Evolutionary conservation across 2,113 vertebrate species (phyloP).

Genomic region (Brachyhypopomus gauderio): DNA sequence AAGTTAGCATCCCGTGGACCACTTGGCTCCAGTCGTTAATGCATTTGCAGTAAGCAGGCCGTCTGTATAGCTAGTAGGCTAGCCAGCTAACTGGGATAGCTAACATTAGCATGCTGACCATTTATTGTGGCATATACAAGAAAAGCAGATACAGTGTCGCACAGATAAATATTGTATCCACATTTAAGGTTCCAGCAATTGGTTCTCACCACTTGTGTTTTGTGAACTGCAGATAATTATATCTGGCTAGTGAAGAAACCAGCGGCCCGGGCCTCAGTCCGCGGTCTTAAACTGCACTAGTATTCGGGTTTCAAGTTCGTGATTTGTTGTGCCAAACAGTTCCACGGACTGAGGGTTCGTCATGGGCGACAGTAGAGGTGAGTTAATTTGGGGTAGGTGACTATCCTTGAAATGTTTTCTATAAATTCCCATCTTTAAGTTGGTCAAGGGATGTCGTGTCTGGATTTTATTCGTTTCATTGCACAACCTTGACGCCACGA

Average conservation of each 20-base stretch:
- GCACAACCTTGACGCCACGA: too few relatives aligned
- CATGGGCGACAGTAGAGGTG: conserved; percentile 81
- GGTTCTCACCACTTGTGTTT: conserved; percentile 10
- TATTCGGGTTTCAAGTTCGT: conserved; percentile 51
- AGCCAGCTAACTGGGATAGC: background rate
- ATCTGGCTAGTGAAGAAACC: conserved; percentile 12
- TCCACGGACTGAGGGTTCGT: conserved; percentile 44
- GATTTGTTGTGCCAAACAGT: conserved; percentile 39
- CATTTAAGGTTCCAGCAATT: background rate
- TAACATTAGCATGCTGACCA: background rate
- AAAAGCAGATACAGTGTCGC: background rate
- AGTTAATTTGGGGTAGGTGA: conserved; percentile 41
- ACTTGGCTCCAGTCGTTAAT: background rate
- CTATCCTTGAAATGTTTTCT: too few relatives aligned
- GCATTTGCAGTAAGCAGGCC: background rate
- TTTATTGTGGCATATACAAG: background rate
- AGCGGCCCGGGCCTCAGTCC: conserved; percentile 76
- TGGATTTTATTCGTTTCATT: too few relatives aligned
- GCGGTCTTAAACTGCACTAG: conserved; percentile 73
- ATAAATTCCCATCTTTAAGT: too few relatives aligned
- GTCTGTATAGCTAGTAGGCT: background rate
- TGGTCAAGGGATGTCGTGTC: too few relatives aligned
- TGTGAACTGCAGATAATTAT: conserved; percentile 2
- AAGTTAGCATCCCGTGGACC: background rate
- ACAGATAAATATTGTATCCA: background rate